Evolutionary conservation across 2,888 invertebrate genomes (phyloP).

Genomic region (Anthophora plumipes): DNA sequence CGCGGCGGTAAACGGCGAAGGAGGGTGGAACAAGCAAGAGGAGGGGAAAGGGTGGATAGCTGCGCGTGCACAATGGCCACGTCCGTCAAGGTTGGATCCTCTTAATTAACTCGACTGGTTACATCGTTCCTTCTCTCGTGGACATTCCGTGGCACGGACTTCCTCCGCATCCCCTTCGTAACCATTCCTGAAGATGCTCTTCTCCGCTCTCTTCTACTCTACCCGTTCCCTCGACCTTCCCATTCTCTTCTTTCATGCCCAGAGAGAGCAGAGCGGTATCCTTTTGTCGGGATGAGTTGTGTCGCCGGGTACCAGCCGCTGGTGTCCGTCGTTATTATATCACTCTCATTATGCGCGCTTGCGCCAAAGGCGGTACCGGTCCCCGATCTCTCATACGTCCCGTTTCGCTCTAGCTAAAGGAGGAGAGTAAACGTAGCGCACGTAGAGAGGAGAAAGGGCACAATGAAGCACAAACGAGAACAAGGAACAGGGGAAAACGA

Average conservation of each 20-base stretch:
- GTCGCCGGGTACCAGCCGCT: slow-evolving; percentile 67
- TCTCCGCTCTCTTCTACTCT: slow-evolving; percentile 57
- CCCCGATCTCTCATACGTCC: slow-evolving; percentile 57
- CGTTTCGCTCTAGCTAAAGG: slow-evolving; percentile 27
- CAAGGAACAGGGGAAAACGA: slow-evolving; percentile 55
- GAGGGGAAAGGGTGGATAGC: slow-evolving; percentile 42
- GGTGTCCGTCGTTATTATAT: slow-evolving; percentile 76
- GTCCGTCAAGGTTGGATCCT: slow-evolving; percentile 81
- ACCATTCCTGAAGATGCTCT: slow-evolving; percentile 61
- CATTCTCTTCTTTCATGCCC: slow-evolving; percentile 58
- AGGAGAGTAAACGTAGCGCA: neutral
- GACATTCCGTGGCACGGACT: slow-evolving; percentile 59
- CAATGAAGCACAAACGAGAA: slow-evolving; percentile 41
- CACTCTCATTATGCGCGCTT: slow-evolving; percentile 75
- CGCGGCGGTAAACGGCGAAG: slow-evolving; percentile 11
- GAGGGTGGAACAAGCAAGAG: slow-evolving; percentile 3
- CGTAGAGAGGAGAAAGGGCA: slow-evolving; percentile 23
- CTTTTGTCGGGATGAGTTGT: slow-evolving; percentile 78
- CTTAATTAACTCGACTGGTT: slow-evolving; percentile 82
- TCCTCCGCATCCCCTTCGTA: slow-evolving; percentile 53
- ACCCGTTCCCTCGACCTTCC: slow-evolving; percentile 62
- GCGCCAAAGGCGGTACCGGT: slow-evolving; percentile 75
- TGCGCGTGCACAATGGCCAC: slow-evolving; percentile 77
- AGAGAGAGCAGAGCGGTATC: slow-evolving; percentile 68
- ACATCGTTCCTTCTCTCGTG: slow-evolving; percentile 70